Evolutionary conservation across 2,113 vertebrate genomes (phyloP).

Genomic region (Ptychochromis oligacanthus): DNA sequence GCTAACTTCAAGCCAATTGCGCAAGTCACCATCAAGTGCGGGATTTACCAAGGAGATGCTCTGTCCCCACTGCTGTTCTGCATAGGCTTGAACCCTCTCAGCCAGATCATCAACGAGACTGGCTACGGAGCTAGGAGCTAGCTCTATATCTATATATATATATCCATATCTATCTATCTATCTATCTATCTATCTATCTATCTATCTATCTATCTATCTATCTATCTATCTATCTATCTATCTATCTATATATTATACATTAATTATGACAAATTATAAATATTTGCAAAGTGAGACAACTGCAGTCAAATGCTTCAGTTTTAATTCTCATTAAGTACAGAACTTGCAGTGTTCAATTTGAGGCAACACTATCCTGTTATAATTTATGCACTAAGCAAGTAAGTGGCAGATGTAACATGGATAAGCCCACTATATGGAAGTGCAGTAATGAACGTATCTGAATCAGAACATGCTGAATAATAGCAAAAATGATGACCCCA

Average conservation of each 20-base stretch:
- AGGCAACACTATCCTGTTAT: not conserved
- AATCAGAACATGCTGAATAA: not conserved
- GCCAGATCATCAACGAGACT: no score
- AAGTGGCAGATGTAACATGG: not conserved
- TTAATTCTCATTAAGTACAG: not conserved
- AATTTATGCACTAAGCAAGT: not conserved
- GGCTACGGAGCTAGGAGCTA: no score
- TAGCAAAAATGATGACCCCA: not conserved
- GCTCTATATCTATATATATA: no score
- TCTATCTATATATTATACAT: not conserved
- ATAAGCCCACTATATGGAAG: not conserved
- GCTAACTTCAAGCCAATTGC: no score
- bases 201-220: no score
- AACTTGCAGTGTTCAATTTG: not conserved
- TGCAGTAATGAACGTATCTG: not conserved
- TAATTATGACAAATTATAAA: not conserved
- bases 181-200: no score
- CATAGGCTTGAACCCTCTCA: no score
- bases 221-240: no score
- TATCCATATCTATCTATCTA: no score
- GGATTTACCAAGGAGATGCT: no score
- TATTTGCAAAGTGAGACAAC: not conserved
- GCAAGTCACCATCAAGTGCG: no score
- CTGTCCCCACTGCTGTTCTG: no score
- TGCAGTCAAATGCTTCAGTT: not conserved